phyloP scores from a whole-genome alignment of 2,888 invertebrate species.

The Nipponacmea schrenckii region DNA sequence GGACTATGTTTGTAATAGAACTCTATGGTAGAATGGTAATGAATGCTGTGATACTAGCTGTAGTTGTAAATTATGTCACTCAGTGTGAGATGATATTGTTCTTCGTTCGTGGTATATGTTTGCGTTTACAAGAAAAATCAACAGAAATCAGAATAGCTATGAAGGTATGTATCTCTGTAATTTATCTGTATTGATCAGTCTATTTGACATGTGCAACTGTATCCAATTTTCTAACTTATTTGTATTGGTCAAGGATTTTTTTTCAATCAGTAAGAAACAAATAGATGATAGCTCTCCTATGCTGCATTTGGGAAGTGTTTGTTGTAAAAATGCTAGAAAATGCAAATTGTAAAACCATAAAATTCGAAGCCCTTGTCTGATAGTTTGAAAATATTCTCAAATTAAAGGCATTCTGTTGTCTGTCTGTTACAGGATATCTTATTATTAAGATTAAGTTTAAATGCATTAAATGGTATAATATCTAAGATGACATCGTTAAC shows the following conservation, averaged over 20 bases:
- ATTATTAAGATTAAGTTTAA: constrained; percentile 56
- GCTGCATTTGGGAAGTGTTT: too few species aligned
- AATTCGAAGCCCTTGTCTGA: too few species aligned
- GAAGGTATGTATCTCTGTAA: constrained; percentile 51
- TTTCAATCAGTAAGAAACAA: too few species aligned
- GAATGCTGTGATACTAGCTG: constrained; percentile 65
- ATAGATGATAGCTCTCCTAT: too few species aligned
- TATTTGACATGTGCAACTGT: background rate
- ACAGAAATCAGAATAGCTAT: constrained; percentile 62
- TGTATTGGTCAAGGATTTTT: too few species aligned
- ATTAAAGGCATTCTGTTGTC: too few species aligned
- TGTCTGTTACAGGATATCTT: constrained; percentile 58
- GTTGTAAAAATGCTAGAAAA: too few species aligned
- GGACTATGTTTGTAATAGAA: constrained; percentile 55
- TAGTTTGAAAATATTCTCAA: too few species aligned
- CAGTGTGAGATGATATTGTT: constrained; percentile 67
- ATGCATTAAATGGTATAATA: constrained; percentile 61
- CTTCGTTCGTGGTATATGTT: constrained; percentile 60
- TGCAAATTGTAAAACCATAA: too few species aligned
- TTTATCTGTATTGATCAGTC: background rate
- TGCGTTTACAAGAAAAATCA: constrained; percentile 63
- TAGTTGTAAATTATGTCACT: constrained; percentile 65
- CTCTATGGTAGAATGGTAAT: constrained; percentile 55
- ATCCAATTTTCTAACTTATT: background rate
- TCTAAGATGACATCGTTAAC: constrained; percentile 65